A percentile compares a stretch with the other conserved stretches of the same genome.
These are phyloP conservation scores for Morone chrysops DNA, from an alignment of 2,113 vertebrate genomes.

Conservation along the genomic window DNA sequence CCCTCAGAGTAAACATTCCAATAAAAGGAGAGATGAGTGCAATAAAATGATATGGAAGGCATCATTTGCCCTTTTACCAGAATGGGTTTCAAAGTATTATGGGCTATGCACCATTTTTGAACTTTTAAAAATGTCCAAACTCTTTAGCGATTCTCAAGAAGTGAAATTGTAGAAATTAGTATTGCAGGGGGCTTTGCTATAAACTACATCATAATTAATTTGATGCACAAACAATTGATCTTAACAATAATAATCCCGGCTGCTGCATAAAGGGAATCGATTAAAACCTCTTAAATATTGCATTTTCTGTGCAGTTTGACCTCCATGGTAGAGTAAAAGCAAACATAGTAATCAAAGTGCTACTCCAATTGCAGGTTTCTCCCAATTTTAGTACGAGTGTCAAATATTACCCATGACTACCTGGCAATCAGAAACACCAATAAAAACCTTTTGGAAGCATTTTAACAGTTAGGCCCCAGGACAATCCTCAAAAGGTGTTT, in stretches of 20 bases:
- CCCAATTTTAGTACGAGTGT: conserved; percentile 23
- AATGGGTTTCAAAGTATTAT: conserved; percentile 68
- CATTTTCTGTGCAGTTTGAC: conserved; percentile 56
- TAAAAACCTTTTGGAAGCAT: conserved; percentile 47
- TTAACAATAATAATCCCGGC: conserved; percentile 52
- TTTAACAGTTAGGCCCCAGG: conserved; percentile 43
- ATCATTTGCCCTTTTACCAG: conserved; percentile 72
- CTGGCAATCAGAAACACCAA: conserved; percentile 56
- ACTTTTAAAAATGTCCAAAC: conserved; percentile 11
- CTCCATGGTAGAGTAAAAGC: conserved; percentile 21
- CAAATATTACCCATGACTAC: conserved; percentile 39
- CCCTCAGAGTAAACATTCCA: conserved; percentile 74
- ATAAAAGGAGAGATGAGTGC: conserved; percentile 72
- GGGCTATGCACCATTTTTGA: conserved; percentile 16
- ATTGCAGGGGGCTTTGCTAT: conserved; percentile 15
- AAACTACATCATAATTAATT: conserved; percentile 52
- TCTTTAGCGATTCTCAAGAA: background rate
- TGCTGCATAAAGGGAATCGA: conserved; percentile 54
- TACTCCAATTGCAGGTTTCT: conserved; percentile 32
- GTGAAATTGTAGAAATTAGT: conserved; percentile 3
- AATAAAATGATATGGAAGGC: conserved; percentile 76
- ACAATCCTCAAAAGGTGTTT: conserved; percentile 43
- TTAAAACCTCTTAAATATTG: conserved; percentile 61
- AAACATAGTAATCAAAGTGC: conserved; percentile 48
- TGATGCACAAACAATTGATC: conserved; percentile 54